phyloP scores from a whole-genome alignment of 2,113 vertebrate species.

The Cryptomyrus ogoouensis region DNA sequence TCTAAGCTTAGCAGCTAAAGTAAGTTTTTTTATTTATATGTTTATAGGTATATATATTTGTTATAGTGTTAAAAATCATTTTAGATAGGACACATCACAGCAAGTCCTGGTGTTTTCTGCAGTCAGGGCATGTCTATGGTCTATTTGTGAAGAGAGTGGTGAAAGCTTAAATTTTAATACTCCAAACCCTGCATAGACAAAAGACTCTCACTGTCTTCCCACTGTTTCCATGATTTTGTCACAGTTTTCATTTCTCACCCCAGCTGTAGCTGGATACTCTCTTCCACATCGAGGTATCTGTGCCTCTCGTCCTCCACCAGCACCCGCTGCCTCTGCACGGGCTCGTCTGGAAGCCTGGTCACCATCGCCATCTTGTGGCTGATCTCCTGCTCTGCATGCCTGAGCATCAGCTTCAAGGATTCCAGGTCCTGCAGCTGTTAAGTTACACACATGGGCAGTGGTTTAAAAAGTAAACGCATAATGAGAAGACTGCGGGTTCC shows the following conservation, averaged over 20 bases:
- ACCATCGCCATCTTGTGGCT: constrained; percentile 73
- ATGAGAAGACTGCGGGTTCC: not conserved
- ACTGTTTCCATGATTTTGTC: not conserved
- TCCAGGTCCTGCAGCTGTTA: constrained; percentile 94
- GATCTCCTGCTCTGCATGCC: constrained; percentile 85
- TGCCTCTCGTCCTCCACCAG: constrained; percentile 88
- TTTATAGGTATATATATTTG: too few species aligned
- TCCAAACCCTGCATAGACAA: not conserved
- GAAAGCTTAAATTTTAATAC: not conserved
- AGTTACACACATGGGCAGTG: constrained; percentile 35
- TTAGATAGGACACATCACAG: not conserved
- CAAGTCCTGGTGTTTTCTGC: not conserved
- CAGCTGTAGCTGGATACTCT: constrained; percentile 73
- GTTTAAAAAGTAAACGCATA: not conserved
- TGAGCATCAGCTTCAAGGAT: constrained; percentile 78
- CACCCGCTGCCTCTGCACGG: constrained; percentile 79
- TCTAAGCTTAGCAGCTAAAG: not conserved
- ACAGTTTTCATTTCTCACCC: constrained; percentile 53
- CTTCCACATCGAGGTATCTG: constrained; percentile 81
- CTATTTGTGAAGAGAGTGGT: not conserved
- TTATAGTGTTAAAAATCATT: not conserved
- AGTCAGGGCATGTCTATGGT: not conserved
- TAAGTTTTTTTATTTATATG: not conserved
- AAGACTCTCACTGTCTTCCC: not conserved
- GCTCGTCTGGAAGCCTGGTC: constrained; percentile 76